These are phyloP conservation scores for Pseudomyrmex gracilis DNA, from an alignment of 1,140 invertebrate species.

Conservation along the genomic window DNA sequence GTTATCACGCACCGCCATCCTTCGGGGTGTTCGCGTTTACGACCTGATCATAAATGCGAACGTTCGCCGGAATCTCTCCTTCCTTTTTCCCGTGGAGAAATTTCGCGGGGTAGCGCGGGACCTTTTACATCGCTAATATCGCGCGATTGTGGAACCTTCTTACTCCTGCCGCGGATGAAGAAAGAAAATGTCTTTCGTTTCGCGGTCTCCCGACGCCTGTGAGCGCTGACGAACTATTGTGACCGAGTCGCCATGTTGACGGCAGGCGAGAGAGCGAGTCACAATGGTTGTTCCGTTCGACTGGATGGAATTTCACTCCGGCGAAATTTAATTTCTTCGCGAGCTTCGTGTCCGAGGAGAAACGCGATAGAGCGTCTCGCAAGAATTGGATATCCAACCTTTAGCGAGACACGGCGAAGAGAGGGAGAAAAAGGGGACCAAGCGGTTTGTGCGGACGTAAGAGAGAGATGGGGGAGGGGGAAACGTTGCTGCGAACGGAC, in stretches of 20 bases:
- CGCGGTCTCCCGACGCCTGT: constrained; percentile 28
- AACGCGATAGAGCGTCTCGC: constrained; percentile 54
- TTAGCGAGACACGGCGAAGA: background rate
- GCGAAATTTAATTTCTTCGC: constrained; percentile 76
- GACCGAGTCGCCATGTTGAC: constrained; percentile 37
- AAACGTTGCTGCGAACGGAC: constrained; percentile 46
- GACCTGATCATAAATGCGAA: constrained; percentile 71
- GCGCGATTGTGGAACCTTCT: constrained; percentile 55
- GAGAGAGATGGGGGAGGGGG: background rate
- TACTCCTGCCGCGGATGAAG: constrained; percentile 13
- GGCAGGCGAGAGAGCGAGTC: constrained; percentile 49
- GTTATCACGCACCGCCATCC: constrained; percentile 11
- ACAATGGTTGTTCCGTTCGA: constrained; percentile 42
- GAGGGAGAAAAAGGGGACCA: background rate
- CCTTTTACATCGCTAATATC: constrained; percentile 70
- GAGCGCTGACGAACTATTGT: constrained; percentile 76
- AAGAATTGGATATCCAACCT: constrained; percentile 65
- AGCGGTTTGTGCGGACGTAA: constrained; percentile 17
- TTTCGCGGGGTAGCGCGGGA: constrained; percentile 37
- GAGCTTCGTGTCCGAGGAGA: constrained; percentile 64
- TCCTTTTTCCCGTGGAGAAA: constrained; percentile 57
- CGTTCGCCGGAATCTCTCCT: background rate
- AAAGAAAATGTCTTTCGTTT: constrained; percentile 57
- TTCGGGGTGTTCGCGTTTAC: constrained; percentile 53
- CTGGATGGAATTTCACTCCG: constrained; percentile 71